These are phyloP conservation scores for Anarrhichthys ocellatus DNA, from an alignment of 2,113 vertebrate genomes.

Conservation along the genomic window DNA sequence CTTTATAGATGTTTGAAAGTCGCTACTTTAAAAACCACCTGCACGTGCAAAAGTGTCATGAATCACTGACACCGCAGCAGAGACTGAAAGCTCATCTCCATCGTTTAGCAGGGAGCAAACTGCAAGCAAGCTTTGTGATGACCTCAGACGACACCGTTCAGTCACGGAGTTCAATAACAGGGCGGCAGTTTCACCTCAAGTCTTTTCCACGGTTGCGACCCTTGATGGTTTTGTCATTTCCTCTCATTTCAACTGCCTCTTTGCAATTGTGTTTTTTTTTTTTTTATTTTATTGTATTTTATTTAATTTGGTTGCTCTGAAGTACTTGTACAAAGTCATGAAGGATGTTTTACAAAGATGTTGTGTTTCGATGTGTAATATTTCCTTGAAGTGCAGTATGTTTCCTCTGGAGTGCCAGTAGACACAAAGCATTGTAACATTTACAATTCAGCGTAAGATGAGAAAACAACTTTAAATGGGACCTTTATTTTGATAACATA, in stretches of 20 bases:
- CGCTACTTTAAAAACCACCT: constrained; percentile 54
- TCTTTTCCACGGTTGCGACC: constrained; percentile 41
- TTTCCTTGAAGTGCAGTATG: constrained; percentile 51
- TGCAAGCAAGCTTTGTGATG: constrained; percentile 25
- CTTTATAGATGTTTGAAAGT: constrained; percentile 29
- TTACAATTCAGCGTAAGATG: constrained; percentile 26
- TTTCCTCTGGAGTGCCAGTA: constrained; percentile 49
- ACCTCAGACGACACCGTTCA: background rate
- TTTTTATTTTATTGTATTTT: constrained; percentile 44
- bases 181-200: constrained; percentile 38
- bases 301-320: constrained; percentile 62
- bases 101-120: constrained; percentile 39
- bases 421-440: constrained; percentile 45
- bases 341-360: constrained; percentile 20
- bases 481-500: constrained; percentile 33
- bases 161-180: constrained; percentile 12
- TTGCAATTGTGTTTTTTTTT: constrained; percentile 39
- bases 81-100: constrained; percentile 36
- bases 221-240: constrained; percentile 12
- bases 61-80: constrained; percentile 28
- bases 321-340: constrained; percentile 49
- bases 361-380: constrained; percentile 37
- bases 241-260: constrained; percentile 40
- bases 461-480: constrained; percentile 8
- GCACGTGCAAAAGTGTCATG: constrained; percentile 21